Base-by-base conservation (phyloP, 2,797 vertebrate genomes). In the Cirrhinus mrigala region DNA sequence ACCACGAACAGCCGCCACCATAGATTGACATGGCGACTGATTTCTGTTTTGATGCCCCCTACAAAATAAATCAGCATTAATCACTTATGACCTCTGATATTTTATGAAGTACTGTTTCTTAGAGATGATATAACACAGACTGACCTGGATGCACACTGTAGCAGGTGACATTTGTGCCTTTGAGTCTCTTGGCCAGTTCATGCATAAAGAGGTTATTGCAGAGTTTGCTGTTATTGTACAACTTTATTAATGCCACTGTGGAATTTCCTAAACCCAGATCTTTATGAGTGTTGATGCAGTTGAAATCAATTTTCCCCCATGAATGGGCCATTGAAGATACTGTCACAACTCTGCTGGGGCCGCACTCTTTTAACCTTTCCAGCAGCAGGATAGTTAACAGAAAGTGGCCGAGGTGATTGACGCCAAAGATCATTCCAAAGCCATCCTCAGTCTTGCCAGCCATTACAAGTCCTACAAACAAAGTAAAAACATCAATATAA, bases 341-440 rank as follows among this genome's bases (percentile, higher is more conserved):
- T 0, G 66, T 92, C 18, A 92, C 84, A 50, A 92, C 85, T 48
- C 91, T 85, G 76, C 92, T 90, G 3, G 87, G 87, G n/a, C 86
- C 60, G 1, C 87, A 87, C 74, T 85, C 77, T 66, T 91, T 92
- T 27, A 92, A 87, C 5, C 87, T 81, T 0, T 91, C 90, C 79
- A 93, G 69, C 83, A 92, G 71, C 18, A 91, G 83, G 29, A 75
- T 10, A 6, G 90, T 92, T 33, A 92, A 87, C 81, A 93, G 88
- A 60, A 93, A 93, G 80, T 89, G 91, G 27, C 91, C 90, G 1
- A 92, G 82, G 78, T 92, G 92, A 81, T 93, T 93, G n/a, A 90
- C 90, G 7, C 90, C 91, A 64, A 92, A 92, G 54, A 88, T 90
- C 87, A 84, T 88, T 62, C 89, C 90, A 40, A 92, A 79, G 20